Conservation (phyloP, 1,140 invertebrate species). For the Lysiphlebus fabarum region DNA sequence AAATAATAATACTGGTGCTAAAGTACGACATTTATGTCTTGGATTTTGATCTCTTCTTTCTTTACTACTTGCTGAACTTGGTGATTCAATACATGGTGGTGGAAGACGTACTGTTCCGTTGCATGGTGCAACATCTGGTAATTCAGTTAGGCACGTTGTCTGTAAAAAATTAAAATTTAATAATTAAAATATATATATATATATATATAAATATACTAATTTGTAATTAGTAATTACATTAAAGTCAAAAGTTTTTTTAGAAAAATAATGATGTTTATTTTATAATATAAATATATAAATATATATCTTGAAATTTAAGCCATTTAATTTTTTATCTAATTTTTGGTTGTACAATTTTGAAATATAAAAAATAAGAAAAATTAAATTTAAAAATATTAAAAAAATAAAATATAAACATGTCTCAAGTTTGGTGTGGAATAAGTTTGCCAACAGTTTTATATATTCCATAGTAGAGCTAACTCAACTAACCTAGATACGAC, state of each 20-base stretch:
- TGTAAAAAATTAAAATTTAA: conserved; percentile 35
- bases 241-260: too few relatives aligned
- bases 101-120: conserved; percentile 53
- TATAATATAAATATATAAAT: too few relatives aligned
- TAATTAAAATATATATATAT: too few relatives aligned
- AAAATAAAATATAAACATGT: too few relatives aligned
- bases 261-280: too few relatives aligned
- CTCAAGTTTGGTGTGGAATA: not conserved
- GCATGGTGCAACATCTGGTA: conserved; percentile 55
- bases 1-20: conserved; percentile 51
- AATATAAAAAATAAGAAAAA: too few relatives aligned
- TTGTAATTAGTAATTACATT: too few relatives aligned
- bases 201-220: too few relatives aligned
- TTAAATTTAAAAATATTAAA: too few relatives aligned
- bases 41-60: conserved; percentile 46
- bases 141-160: conserved; percentile 57
- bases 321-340: too few relatives aligned
- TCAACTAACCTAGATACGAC: conserved; percentile 21
- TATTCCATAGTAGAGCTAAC: conserved; percentile 7
- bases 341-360: too few relatives aligned
- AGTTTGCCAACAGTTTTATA: conserved; percentile 13
- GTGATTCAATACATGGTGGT: conserved; percentile 49
- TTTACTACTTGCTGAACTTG: conserved; percentile 51
- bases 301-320: too few relatives aligned
- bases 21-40: conserved; percentile 49